Conservation (phyloP, 1,140 invertebrate genomes). For the Oryzaephilus surinamensis region DNA sequence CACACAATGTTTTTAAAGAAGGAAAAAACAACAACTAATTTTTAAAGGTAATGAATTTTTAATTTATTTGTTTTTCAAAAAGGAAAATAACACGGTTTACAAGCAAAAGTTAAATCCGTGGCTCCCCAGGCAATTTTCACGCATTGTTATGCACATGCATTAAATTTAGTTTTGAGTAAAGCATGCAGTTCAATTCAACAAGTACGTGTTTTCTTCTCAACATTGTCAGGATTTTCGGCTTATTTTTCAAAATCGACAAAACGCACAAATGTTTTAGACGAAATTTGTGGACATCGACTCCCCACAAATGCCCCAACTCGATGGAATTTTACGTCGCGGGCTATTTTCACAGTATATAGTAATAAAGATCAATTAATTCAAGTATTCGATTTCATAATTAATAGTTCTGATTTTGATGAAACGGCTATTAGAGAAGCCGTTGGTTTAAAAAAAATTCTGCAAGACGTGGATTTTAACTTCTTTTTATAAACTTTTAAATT, state of each 20-base stretch:
- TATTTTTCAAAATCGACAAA: slow-evolving; percentile 12
- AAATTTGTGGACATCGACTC: slow-evolving; percentile 7
- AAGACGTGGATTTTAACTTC: slow-evolving; percentile 3
- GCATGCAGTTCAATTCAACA: slow-evolving; percentile 7
- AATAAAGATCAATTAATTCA: slow-evolving; percentile 8
- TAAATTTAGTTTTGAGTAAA: slow-evolving; percentile 22
- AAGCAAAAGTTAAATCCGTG: slow-evolving; percentile 3
- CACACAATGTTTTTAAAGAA: too few species aligned
- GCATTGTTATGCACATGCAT: slow-evolving; percentile 30
- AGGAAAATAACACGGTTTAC: too few species aligned
- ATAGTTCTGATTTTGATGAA: slow-evolving; percentile 3
- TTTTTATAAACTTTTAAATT: slow-evolving; percentile 3
- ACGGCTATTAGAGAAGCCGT: slow-evolving; percentile 1
- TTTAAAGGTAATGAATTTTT: too few species aligned
- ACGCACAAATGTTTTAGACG: slow-evolving; percentile 11
- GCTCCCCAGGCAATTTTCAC: slow-evolving; percentile 28
- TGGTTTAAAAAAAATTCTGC: slow-evolving; percentile 4
- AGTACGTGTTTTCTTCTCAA: slow-evolving; percentile 24
- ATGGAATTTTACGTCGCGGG: slow-evolving; percentile 13
- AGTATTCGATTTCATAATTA: slow-evolving; percentile 12
- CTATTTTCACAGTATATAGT: slow-evolving; percentile 8
- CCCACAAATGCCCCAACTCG: slow-evolving; percentile 2
- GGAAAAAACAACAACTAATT: too few species aligned
- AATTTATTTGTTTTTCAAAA: too few species aligned
- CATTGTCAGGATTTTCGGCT: slow-evolving; percentile 6